phyloP scores from a whole-genome alignment of 2,888 invertebrate species.

The Heterodera filipjevi region DNA sequence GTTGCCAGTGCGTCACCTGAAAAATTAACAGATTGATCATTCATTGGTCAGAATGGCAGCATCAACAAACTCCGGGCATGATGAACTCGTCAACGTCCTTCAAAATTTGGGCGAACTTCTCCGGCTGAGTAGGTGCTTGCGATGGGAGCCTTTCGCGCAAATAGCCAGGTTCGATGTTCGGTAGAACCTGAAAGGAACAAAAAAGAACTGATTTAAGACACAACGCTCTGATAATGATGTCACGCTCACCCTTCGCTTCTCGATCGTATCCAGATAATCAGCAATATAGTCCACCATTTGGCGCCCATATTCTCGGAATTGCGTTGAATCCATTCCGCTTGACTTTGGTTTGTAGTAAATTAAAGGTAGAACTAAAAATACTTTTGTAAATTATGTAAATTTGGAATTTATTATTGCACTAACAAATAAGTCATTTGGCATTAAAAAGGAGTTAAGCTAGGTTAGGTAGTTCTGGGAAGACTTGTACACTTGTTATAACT shows the following conservation, averaged over 20 bases:
- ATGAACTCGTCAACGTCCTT: conserved; percentile 84
- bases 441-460: too few species aligned
- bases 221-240: neutral
- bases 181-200: conserved; percentile 72
- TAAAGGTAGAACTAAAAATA: too few species aligned
- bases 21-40: too few species aligned
- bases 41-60: too few species aligned
- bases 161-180: conserved; percentile 86
- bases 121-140: conserved; percentile 80
- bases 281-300: conserved; percentile 86
- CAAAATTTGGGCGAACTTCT: conserved; percentile 84
- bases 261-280: conserved; percentile 84
- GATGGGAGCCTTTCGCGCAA: conserved; percentile 79
- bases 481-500: too few species aligned
- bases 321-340: conserved; percentile 54
- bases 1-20: conserved; percentile 93
- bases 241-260: conserved; percentile 73
- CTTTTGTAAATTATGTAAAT: too few species aligned
- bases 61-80: conserved; percentile 81
- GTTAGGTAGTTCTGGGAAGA: too few species aligned
- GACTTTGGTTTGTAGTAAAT: too few species aligned
- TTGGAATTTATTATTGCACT: too few species aligned
- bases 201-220: neutral
- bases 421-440: too few species aligned
- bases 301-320: conserved; percentile 71